Evolutionary conservation across 1,140 invertebrate species (phyloP).

Genomic region (Anastrepha obliqua): DNA sequence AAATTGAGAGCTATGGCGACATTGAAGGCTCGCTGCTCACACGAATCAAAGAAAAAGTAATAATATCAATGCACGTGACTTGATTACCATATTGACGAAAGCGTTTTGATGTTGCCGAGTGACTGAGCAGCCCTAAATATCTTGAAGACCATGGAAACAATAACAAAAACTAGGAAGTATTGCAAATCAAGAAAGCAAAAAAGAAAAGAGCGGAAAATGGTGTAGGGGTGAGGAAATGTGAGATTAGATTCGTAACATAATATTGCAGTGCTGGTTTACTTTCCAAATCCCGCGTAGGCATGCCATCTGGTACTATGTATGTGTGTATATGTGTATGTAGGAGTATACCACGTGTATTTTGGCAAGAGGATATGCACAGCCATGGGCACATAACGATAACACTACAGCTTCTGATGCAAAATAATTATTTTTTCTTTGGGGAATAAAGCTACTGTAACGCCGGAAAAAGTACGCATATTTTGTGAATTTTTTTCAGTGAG

Average conservation of each 20-base stretch:
- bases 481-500: too few relatives aligned
- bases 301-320: neutral
- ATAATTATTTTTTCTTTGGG: too few relatives aligned
- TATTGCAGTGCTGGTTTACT: neutral
- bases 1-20: neutral
- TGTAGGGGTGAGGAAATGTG: neutral
- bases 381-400: too few relatives aligned
- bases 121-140: neutral
- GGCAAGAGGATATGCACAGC: too few relatives aligned
- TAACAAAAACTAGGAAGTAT: neutral
- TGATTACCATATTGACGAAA: neutral
- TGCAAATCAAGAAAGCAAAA: neutral
- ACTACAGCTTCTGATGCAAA: too few relatives aligned
- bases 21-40: neutral
- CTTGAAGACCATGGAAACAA: neutral
- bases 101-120: neutral
- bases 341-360: neutral
- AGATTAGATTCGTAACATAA: neutral
- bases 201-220: neutral
- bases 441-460: too few relatives aligned
- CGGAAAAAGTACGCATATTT: too few relatives aligned
- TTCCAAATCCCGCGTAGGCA: neutral
- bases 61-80: constrained; percentile 42
- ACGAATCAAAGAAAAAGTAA: constrained; percentile 28
- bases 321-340: neutral